phyloP scores from a whole-genome alignment of 1,140 invertebrate genomes.

The Penaeus vannamei region DNA sequence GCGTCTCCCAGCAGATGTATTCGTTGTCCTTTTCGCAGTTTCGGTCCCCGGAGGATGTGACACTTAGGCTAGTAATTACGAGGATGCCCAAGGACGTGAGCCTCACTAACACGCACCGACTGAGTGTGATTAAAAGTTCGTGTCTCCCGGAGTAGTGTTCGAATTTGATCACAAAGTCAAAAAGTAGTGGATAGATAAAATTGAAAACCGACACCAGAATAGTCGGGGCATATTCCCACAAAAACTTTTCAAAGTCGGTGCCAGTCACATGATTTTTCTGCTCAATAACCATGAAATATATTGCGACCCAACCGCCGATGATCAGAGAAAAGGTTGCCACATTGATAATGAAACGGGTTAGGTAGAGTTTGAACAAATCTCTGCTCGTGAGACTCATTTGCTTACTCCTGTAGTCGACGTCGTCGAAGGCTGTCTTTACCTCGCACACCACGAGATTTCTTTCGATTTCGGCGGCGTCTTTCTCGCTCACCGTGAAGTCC shows the following conservation, averaged over 20 bases:
- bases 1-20: conserved; percentile 86
- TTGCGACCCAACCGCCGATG: conserved; percentile 41
- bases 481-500: conserved; percentile 89
- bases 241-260: neutral
- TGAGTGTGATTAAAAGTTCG: conserved; percentile 79
- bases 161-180: conserved; percentile 70
- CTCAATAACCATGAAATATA: conserved; percentile 45
- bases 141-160: conserved; percentile 82
- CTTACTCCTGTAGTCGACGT: conserved; percentile 79
- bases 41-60: conserved; percentile 14
- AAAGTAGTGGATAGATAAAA: conserved; percentile 43
- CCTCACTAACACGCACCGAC: conserved; percentile 79
- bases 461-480: conserved; percentile 82
- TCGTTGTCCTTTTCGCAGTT: neutral
- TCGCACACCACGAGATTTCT: conserved; percentile 84
- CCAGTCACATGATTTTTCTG: neutral
- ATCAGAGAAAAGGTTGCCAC: neutral
- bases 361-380: conserved; percentile 14
- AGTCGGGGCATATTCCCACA: conserved; percentile 51
- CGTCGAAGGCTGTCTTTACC: conserved; percentile 81
- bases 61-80: conserved; percentile 73
- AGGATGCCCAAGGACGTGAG: conserved; percentile 77
- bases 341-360: conserved; percentile 25
- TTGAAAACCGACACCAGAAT: conserved; percentile 35
- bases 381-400: conserved; percentile 10